Base-by-base conservation (phyloP, 1,140 invertebrate genomes). In the Drosophila oshimai region DNA sequence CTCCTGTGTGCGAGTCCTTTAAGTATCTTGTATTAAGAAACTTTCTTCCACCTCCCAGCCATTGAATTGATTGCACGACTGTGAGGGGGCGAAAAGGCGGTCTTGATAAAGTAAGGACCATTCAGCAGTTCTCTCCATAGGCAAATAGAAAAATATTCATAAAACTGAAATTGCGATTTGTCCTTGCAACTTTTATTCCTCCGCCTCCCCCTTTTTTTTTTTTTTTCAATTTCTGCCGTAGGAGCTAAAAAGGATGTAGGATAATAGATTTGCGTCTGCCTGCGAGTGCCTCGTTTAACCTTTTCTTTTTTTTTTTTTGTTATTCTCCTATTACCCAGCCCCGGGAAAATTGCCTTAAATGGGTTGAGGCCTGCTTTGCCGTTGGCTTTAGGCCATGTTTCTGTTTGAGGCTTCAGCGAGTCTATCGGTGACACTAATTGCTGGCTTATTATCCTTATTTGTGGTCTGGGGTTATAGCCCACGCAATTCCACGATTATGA, bases 1-100 rank as follows among this genome's bases (percentile, higher is more conserved):
- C 22, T 45, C 22, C 39, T 34, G 34, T 18, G 28, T 24, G 42
- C 34, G 42, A 22, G 67, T 71, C 45, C 67, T 50, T 87, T 77
- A 77, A 87, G 81, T 76, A 87, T 81, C 81, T 74, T 87, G 81
- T 81, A 87, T 80, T 76, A 87, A 75, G 73, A 81, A 87, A 81
- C 68, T 65, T 86, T 79, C 34, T n/a, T 33, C 44, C 20, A 58
- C 57, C 78, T 34, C 33, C 33, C 13, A 3, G 60, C 77, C 77
- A 81, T 81, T 76, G 77, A 81, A 81, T 83, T 75, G 76, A 73
- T 55, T 78, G 50, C 49, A 57, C 26, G 18, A 41, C 50, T 47
- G 70, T 9, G 29, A 15, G 13, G 58, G 17, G 45, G 41, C 24
- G 37, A 42, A 26, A 57, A 53, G 57, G 39, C 29, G 49, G 68